Base-by-base conservation (phyloP, 2,888 invertebrate genomes). In the Drosophila barbarae region DNA sequence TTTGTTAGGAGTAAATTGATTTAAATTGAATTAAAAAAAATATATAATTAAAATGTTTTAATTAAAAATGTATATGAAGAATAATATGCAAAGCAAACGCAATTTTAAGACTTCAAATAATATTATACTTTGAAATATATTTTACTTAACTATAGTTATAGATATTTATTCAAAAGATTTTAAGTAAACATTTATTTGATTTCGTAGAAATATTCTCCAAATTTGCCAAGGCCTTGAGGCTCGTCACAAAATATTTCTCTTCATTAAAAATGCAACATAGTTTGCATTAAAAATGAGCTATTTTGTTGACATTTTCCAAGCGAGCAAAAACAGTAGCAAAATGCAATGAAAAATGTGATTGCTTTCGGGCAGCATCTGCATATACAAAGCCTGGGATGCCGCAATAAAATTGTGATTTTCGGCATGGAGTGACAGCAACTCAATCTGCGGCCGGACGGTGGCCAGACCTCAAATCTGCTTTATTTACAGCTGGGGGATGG, bases 401-500 rank as follows among this genome's bases (percentile, higher is more conserved):
- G n/a, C 32, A 41, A 51, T 44, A 38, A 63, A 65, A 65, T 41
- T 41, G 39, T 32, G 51, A 54, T 74, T 69, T 71, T 72, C 69
- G 52, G 49, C 52, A 47, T 65, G 65, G 69, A 77, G 59, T 67
- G 71, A 75, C 73, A 75, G 70, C 85, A 77, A 86, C 78, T 84
- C 73, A 73, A 83, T 86, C 72, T 82, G 71, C 50, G 72, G 69
- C 71, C 49, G 52, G 54, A 39, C 44, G 21, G 56, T 72, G 67
- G n/a, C 23, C 60, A 46, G 42, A 44, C 38, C 50, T 30, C 56
- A 51, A 66, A 56, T 67, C 51, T 39, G 46, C 30, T 41, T 51
- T 66, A 50, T 66, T 55, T 55, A 34, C 67, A 46, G 35, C 39
- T 32, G 23, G 34, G 34, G 42, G n/a, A 30, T n/a, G 58, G 34